Conservation (phyloP, 2,113 vertebrate species). For the Pterophyllum scalare region DNA sequence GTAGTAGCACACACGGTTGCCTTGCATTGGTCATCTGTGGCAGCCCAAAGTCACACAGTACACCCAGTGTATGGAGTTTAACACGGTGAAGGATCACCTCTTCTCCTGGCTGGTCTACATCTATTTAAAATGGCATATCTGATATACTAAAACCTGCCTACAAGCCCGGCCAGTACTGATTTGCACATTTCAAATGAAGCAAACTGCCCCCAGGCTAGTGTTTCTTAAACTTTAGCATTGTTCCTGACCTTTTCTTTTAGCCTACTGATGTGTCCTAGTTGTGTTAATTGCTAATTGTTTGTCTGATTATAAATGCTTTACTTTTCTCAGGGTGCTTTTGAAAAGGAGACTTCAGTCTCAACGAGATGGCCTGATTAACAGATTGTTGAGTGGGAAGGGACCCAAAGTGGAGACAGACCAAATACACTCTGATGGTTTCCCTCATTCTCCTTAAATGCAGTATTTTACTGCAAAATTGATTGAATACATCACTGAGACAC, state of each 20-base stretch:
- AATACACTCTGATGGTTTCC: not conserved
- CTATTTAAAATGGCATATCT: not conserved
- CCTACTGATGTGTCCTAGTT: not conserved
- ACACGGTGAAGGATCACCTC: fast-evolving
- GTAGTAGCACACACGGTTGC: no score
- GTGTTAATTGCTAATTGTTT: not conserved
- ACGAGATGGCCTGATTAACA: not conserved
- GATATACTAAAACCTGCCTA: not conserved
- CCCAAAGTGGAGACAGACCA: not conserved
- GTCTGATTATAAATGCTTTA: not conserved
- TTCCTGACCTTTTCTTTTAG: not conserved
- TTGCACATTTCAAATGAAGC: no score
- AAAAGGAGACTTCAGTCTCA: not conserved
- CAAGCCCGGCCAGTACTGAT: fast-evolving
- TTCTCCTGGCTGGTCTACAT: not conserved
- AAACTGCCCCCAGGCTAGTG: fast-evolving
- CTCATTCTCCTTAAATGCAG: not conserved
- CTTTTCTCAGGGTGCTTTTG: not conserved
- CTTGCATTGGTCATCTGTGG: not conserved
- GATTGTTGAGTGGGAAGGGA: not conserved
- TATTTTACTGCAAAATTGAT: not conserved
- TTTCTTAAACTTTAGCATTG: not conserved
- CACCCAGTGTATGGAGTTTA: not conserved
- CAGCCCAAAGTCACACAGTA: not conserved
- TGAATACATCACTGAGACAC: not conserved